A percentile compares a stretch with the other conserved stretches of the same genome.
Conservation (phyloP, 2,797 vertebrate species). For the Pristis pectinata region DNA sequence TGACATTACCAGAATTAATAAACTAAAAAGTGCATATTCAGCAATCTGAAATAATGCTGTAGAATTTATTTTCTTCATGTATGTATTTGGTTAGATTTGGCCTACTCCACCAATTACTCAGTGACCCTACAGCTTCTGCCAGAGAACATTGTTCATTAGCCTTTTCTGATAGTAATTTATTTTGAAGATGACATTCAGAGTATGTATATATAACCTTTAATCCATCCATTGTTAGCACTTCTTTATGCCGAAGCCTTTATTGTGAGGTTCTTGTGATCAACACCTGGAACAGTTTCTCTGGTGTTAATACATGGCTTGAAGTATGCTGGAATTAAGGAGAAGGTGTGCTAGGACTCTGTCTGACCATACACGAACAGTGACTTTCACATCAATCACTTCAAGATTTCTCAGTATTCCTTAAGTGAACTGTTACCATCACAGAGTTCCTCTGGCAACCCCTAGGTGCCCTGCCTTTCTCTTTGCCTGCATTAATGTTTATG, state of each 20-base stretch:
- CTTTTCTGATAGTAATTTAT: constrained; percentile 68
- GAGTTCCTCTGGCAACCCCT: not conserved
- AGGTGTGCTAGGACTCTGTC: not conserved
- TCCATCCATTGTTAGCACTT: constrained; percentile 84
- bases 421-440: not conserved
- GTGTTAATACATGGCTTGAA: not conserved
- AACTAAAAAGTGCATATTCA: constrained; percentile 21
- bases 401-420: not conserved
- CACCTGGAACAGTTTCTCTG: not conserved
- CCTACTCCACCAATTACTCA: constrained; percentile 34
- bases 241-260: constrained; percentile 62
- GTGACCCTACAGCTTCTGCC: constrained; percentile 32
- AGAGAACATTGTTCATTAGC: constrained; percentile 55
- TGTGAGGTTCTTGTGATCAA: constrained; percentile 46
- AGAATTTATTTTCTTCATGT: not conserved
- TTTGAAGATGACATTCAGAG: constrained; percentile 68
- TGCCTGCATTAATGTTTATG: not conserved
- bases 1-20: constrained; percentile 34
- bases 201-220: constrained; percentile 77
- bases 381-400: not conserved
- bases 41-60: constrained; percentile 6
- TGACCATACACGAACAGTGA: not conserved
- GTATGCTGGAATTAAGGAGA: not conserved
- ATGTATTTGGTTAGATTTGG: constrained; percentile 11
- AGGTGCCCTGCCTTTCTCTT: not conserved